Conservation (phyloP, 2,888 invertebrate genomes). For the Vesta saturnalis region DNA sequence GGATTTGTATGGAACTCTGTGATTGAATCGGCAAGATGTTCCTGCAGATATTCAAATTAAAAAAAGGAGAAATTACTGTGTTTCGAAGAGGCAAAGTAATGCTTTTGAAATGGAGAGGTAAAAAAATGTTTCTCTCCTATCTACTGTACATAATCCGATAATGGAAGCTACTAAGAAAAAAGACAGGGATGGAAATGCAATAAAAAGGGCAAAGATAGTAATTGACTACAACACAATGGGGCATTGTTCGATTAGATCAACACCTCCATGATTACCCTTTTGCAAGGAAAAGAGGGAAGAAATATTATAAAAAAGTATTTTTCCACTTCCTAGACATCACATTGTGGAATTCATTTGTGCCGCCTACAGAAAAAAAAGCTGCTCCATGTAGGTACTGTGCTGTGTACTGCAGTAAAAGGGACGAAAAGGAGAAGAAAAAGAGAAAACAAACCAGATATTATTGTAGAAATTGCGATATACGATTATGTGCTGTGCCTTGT, state of each 20-base stretch:
- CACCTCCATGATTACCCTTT: background rate
- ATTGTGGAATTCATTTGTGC: background rate
- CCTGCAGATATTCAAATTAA: background rate
- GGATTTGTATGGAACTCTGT: background rate
- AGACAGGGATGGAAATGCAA: background rate
- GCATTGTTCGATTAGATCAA: background rate
- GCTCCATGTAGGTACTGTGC: background rate
- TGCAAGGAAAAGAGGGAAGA: background rate
- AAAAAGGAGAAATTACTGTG: background rate
- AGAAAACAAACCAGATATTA: background rate
- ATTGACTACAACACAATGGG: background rate
- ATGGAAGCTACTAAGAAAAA: background rate
- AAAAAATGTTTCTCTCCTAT: background rate
- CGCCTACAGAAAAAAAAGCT: background rate
- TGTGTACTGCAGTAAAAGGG: background rate
- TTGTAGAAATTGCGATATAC: background rate
- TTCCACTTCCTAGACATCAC: background rate
- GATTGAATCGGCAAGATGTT: background rate
- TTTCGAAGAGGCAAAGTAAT: background rate
- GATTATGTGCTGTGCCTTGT: background rate
- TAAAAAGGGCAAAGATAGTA: background rate
- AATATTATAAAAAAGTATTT: background rate
- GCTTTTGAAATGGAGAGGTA: background rate
- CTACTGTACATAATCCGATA: background rate
- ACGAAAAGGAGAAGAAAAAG: background rate